These are phyloP conservation scores for Cliona cf. orientalis DNA, from an alignment of 37 sponge, comb jelly and placozoan species.

Conservation along the genomic window DNA sequence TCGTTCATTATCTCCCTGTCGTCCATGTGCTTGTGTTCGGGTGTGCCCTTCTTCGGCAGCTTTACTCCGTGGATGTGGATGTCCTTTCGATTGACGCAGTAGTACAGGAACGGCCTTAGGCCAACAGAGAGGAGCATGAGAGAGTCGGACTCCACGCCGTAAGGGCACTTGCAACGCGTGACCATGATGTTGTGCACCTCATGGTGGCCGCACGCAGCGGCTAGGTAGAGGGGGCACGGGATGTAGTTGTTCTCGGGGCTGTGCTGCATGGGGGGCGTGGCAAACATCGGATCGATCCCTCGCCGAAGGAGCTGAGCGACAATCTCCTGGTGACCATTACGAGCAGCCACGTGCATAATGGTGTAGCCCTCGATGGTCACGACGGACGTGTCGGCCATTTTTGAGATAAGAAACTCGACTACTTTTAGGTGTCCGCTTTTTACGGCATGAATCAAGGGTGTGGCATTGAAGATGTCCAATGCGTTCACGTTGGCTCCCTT, in stretches of 20 bases:
- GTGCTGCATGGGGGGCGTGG: background rate
- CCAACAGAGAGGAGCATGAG: constrained; percentile 55
- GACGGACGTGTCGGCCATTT: constrained; percentile 43
- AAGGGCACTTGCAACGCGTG: constrained; percentile 20
- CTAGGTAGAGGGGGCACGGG: constrained; percentile 78
- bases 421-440: constrained; percentile 53
- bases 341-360: constrained; percentile 72
- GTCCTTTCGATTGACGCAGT: too few relatives aligned
- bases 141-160: constrained; percentile 33
- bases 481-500: constrained; percentile 69
- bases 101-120: background rate
- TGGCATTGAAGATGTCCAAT: constrained; percentile 55
- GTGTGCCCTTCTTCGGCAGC: background rate
- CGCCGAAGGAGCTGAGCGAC: constrained; percentile 35
- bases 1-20: constrained; percentile 23
- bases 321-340: constrained; percentile 54
- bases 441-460: constrained; percentile 65
- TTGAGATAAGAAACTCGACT: constrained; percentile 47
- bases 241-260: constrained; percentile 1
- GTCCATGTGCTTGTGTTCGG: background rate
- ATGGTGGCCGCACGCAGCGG: constrained; percentile 60
- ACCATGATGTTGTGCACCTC: constrained; percentile 35
- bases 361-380: constrained; percentile 68
- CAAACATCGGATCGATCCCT: constrained; percentile 45
- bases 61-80: background rate